Evolutionary conservation across 2,113 vertebrate genomes (phyloP).

Genomic region (Tauraco erythrolophus): DNA sequence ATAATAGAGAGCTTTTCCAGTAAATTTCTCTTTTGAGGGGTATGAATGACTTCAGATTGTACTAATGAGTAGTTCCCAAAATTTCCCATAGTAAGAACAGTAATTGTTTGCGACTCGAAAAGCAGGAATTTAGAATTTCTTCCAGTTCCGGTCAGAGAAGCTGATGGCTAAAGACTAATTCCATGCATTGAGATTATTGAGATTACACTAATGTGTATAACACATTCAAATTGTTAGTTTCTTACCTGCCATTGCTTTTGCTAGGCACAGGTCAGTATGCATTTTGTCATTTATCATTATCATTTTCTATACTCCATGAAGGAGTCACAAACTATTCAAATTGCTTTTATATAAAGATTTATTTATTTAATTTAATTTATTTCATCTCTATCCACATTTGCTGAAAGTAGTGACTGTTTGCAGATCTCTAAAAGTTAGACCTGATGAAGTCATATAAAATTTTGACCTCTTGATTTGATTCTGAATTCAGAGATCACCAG

Average conservation of each 20-base stretch:
- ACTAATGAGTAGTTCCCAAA: background rate
- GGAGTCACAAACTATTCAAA: background rate
- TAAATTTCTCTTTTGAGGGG: fast-evolving
- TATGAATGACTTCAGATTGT: background rate
- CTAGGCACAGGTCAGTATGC: background rate
- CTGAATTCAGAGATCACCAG: background rate
- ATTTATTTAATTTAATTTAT: background rate
- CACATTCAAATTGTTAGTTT: background rate
- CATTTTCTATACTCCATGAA: background rate
- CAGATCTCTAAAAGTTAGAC: background rate
- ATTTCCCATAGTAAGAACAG: fast-evolving
- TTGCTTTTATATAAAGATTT: background rate
- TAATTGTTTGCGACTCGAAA: background rate
- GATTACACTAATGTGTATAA: background rate
- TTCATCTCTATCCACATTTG: background rate
- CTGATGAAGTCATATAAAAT: background rate
- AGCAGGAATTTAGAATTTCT: background rate
- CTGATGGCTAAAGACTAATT: background rate
- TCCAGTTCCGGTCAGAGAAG: background rate
- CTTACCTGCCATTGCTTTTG: background rate
- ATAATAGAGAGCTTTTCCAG: background rate
- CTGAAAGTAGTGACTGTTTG: background rate
- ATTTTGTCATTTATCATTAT: background rate
- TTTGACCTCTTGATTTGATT: background rate
- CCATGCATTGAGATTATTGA: background rate